Conservation (phyloP, 2,113 vertebrate genomes). For the Lepus europaeus region DNA sequence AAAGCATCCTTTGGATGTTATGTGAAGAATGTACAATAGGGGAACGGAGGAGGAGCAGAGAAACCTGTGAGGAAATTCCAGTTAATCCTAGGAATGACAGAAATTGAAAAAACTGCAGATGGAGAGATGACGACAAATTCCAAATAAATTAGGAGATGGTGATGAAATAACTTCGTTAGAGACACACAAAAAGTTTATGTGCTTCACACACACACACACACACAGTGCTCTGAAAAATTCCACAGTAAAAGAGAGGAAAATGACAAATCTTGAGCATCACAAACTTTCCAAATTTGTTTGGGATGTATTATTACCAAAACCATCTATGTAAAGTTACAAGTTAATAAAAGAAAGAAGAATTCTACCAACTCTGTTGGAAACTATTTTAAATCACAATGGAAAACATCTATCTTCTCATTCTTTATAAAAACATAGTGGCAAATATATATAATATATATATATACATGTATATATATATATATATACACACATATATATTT, state of each 20-base stretch:
- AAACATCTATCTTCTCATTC: neutral
- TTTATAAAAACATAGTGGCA: neutral
- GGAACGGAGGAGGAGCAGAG: neutral
- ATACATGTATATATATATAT: too few relatives aligned
- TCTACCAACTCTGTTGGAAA: neutral
- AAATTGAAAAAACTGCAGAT: neutral
- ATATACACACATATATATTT: too few relatives aligned
- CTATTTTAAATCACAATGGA: neutral
- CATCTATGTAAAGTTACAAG: neutral
- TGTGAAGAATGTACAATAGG: neutral
- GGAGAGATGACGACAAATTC: neutral
- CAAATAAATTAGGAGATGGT: neutral
- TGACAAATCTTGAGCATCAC: neutral
- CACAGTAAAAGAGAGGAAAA: neutral
- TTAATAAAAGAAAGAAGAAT: neutral
- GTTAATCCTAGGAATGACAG: neutral
- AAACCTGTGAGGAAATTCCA: neutral
- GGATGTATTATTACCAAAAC: neutral
- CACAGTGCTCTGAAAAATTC: neutral
- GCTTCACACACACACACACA: neutral
- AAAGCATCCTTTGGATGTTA: neutral
- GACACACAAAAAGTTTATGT: neutral
- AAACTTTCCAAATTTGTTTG: neutral
- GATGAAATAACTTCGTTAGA: neutral
- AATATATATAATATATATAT: too few relatives aligned